phyloP scores from a whole-genome alignment of 2,113 vertebrate species.

The Syngnathoides biaculeatus region DNA sequence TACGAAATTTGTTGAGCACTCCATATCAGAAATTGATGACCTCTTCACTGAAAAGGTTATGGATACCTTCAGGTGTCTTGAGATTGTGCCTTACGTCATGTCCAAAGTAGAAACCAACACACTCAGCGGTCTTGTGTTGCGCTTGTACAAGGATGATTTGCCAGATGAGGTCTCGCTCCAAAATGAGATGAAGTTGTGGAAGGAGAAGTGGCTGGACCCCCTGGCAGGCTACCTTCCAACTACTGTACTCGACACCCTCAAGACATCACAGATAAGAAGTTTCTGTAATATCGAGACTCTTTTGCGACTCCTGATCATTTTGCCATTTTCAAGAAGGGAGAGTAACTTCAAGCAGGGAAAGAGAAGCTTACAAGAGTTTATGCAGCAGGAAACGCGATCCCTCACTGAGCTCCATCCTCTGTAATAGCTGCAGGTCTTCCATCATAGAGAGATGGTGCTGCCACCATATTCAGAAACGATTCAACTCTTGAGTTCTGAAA shows the following conservation, averaged over 20 bases:
- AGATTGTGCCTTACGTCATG: conserved; percentile 80
- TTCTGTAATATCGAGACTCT: conserved; percentile 75
- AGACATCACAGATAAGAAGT: conserved; percentile 66
- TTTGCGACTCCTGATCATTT: conserved; percentile 71
- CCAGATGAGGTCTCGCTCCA: conserved; percentile 67
- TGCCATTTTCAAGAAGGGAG: conserved; percentile 72
- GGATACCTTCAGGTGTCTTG: conserved; percentile 71
- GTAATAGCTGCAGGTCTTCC: conserved; percentile 54
- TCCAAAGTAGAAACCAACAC: conserved; percentile 71
- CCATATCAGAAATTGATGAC: conserved; percentile 61
- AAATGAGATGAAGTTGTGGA: conserved; percentile 71
- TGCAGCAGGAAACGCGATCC: conserved; percentile 56
- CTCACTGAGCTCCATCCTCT: conserved; percentile 69
- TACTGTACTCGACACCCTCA: conserved; percentile 72
- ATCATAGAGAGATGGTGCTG: conserved; percentile 44
- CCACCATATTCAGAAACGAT: conserved; percentile 48
- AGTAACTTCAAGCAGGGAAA: conserved; percentile 71
- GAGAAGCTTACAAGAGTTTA: conserved; percentile 65
- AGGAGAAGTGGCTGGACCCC: conserved; percentile 69
- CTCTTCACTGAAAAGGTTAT: conserved; percentile 71
- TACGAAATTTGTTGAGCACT: conserved; percentile 62
- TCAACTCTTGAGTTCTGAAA: conserved; percentile 48
- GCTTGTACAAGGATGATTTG: conserved; percentile 71
- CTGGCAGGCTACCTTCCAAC: conserved; percentile 65
- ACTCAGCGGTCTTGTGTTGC: conserved; percentile 60